Conservation (phyloP, 2,797 vertebrate genomes). For the Gallinago nigripennis region DNA sequence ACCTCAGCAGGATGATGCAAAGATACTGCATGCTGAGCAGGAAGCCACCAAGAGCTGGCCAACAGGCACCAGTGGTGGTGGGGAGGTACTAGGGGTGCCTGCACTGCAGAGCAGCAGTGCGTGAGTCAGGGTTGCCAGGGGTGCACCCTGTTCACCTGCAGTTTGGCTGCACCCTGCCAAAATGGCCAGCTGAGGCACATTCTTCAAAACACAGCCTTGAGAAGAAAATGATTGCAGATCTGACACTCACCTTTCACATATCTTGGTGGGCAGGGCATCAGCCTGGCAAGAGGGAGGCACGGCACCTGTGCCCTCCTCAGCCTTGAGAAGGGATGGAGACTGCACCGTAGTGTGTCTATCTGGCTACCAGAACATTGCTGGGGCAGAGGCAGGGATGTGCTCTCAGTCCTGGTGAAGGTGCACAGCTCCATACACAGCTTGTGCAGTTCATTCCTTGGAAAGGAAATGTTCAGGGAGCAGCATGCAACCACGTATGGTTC, state of each 20-base stretch:
- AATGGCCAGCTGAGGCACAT: not conserved
- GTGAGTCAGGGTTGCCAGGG: not conserved
- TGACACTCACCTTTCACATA: not conserved
- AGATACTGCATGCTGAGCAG: not conserved
- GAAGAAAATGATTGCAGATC: not conserved
- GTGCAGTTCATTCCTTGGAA: not conserved
- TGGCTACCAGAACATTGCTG: accelerated
- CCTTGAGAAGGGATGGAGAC: not conserved
- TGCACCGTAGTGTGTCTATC: not conserved
- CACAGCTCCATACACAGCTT: not conserved
- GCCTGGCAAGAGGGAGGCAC: not conserved
- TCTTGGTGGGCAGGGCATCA: not conserved
- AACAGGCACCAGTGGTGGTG: not conserved
- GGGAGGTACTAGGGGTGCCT: not conserved
- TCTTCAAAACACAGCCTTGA: not conserved
- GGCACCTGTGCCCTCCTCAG: not conserved
- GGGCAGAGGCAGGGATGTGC: not conserved
- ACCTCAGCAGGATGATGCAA: not conserved
- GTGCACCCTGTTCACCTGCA: not conserved
- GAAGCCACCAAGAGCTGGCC: not conserved
- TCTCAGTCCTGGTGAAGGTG: not conserved
- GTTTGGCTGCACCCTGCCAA: not conserved
- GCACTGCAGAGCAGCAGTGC: not conserved
- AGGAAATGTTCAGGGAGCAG: not conserved
- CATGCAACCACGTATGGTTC: not conserved